These are phyloP conservation scores for Dromius quadrimaculatus DNA, from an alignment of 2,888 invertebrate species.

Conservation along the genomic window DNA sequence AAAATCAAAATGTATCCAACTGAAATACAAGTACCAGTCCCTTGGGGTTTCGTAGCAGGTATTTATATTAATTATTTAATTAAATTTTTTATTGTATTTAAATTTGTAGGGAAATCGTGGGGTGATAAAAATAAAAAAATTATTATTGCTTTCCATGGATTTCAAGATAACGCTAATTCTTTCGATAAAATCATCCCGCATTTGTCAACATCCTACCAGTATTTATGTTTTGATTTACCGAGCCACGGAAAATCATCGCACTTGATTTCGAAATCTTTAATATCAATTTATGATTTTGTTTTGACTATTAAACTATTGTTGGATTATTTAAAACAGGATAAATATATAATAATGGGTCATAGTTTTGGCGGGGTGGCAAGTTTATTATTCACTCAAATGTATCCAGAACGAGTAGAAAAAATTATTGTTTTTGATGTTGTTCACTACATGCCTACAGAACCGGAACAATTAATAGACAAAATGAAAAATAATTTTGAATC, in stretches of 20 bases:
- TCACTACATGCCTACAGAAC: conserved; percentile 58
- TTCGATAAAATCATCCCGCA: conserved; percentile 71
- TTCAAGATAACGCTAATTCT: conserved; percentile 72
- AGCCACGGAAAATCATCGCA: conserved; percentile 73
- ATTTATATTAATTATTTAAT: conserved; percentile 55
- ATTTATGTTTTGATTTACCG: conserved; percentile 70
- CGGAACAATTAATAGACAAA: conserved; percentile 57
- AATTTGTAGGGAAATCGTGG: conserved; percentile 72
- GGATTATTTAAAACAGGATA: conserved; percentile 60
- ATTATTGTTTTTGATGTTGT: conserved; percentile 67
- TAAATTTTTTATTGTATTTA: conserved; percentile 25
- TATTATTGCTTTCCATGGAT: conserved; percentile 72
- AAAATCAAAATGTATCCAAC: conserved; percentile 56
- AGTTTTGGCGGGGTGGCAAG: conserved; percentile 69
- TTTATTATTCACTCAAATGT: conserved; percentile 63
- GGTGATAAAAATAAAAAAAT: conserved; percentile 70
- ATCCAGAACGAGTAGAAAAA: conserved; percentile 65
- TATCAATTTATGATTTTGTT: conserved; percentile 66
- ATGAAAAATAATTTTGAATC: conserved; percentile 63
- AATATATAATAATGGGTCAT: conserved; percentile 66
- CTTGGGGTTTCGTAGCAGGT: conserved; percentile 73
- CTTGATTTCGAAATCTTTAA: conserved; percentile 63
- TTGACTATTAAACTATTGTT: conserved; percentile 60
- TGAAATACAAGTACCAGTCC: conserved; percentile 68
- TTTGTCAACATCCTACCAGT: conserved; percentile 67